Base-by-base conservation (phyloP, 2,113 vertebrate species). In the Shinisaurus crocodilurus region DNA sequence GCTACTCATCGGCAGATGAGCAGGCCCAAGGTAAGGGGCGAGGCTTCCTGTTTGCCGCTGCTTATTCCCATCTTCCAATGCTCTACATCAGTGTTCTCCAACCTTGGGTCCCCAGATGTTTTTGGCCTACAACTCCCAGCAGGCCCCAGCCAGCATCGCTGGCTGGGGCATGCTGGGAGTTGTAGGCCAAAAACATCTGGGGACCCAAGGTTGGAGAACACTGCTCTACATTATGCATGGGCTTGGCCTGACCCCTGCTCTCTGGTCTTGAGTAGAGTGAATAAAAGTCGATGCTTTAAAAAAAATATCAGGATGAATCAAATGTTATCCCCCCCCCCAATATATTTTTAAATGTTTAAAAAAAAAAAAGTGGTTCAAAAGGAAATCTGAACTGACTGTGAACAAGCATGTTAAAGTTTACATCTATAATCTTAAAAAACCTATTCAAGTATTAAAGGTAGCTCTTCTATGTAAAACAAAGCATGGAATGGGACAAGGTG, bases 1-100 rank as follows among this genome's bases (percentile, higher is more conserved):
- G 99, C 93, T 99, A 97, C 90, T 99, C 99, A 0, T 97, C 97
- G 0, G 54, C 82, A 7, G 32, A 82, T 0, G 97, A 97, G 2
- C 98, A 98, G 82, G 98, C 96, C 0, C 1, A 90, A 88, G 99
- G 99, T 99, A 94, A 95, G 95, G 85, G 0, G 6, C 45, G 37
- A 48, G 6, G 0, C 43, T 40, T 25, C 54, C 23, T 1, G 1
- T 0, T 74, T 0, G 3, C 54, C 40, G 67, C 63, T 57, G 29
- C 32, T 9, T 0, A 0, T 63, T 92, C 60, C 27, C 10, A 3
- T 40, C 29, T 34, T 25, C 45, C 34, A 40, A 13, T 29, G 48
- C 40, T 88, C 8, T 34, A 82, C 48, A 0, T 0, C n/a, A n/a
- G n/a, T n/a, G n/a, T n/a, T n/a, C n/a, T n/a, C n/a, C n/a, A n/a